phyloP scores from a whole-genome alignment of 2,888 invertebrate species.

The Antitype chi region DNA sequence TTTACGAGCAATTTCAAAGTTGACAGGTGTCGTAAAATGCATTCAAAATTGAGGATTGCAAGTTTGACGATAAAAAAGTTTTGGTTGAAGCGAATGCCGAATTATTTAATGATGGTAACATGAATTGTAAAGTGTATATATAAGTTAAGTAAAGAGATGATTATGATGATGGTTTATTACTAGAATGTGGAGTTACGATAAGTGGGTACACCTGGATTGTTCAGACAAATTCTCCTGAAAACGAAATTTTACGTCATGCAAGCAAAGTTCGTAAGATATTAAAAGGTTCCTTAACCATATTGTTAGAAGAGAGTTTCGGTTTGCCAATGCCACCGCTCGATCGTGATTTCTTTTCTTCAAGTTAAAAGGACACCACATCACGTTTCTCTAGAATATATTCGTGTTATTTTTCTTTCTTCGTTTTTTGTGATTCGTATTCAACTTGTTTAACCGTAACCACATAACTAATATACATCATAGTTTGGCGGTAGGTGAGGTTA shows the following conservation, averaged over 20 bases:
- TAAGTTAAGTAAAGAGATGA: constrained; percentile 22
- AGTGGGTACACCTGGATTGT: constrained; percentile 32
- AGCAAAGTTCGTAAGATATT: constrained; percentile 2
- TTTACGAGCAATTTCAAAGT: constrained; percentile 62
- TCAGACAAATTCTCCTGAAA: not conserved
- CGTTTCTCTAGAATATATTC: constrained; percentile 11
- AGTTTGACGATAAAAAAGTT: constrained; percentile 64
- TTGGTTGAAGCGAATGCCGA: constrained; percentile 31
- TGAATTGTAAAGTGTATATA: constrained; percentile 48
- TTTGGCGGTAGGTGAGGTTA: no score
- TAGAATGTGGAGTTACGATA: constrained; percentile 28
- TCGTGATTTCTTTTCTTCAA: constrained; percentile 9
- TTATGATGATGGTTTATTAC: constrained; percentile 37
- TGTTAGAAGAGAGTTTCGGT: not conserved
- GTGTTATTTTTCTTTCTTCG: not conserved
- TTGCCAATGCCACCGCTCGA: not conserved
- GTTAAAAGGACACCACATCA: constrained; percentile 28
- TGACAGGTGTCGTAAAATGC: constrained; percentile 65
- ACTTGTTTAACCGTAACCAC: not conserved
- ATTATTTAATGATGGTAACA: constrained; percentile 56
- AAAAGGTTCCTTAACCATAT: constrained; percentile 4
- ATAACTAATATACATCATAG: not conserved
- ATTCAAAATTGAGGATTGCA: constrained; percentile 63
- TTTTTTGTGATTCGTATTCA: not conserved
- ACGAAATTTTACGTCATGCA: not conserved